phyloP scores from a whole-genome alignment of 2,113 vertebrate genomes.

The Gymnogyps californianus region DNA sequence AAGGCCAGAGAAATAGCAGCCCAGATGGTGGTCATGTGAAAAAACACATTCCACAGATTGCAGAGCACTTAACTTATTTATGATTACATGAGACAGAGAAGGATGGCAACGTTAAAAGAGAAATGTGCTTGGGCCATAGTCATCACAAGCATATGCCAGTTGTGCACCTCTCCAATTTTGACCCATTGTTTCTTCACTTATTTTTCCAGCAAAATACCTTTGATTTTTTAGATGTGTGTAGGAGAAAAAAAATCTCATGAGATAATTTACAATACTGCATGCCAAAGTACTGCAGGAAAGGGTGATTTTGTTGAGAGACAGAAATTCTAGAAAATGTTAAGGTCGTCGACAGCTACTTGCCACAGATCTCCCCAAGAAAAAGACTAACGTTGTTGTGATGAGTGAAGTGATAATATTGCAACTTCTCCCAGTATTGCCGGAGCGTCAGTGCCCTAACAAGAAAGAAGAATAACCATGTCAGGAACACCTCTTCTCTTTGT shows the following conservation, averaged over 20 bases:
- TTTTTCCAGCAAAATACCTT: background rate
- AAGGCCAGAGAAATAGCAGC: constrained; percentile 50
- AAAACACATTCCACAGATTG: constrained; percentile 62
- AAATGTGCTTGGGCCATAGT: background rate
- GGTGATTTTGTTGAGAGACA: background rate
- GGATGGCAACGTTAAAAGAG: constrained; percentile 30
- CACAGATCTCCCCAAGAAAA: background rate
- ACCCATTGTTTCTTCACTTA: background rate
- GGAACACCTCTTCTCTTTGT: constrained; percentile 29
- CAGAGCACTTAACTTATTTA: constrained; percentile 47
- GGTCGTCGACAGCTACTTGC: background rate
- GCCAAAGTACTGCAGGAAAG: background rate
- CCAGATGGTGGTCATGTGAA: constrained; percentile 65
- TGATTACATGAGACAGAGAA: constrained; percentile 34
- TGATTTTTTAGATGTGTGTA: background rate
- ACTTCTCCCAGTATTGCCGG: background rate
- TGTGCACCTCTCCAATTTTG: background rate
- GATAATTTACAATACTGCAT: background rate
- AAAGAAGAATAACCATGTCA: constrained; percentile 1
- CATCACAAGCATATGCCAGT: background rate
- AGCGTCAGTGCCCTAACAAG: background rate
- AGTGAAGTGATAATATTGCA: background rate
- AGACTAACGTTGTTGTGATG: background rate
- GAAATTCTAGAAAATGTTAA: background rate
- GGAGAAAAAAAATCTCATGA: background rate